Base-by-base conservation (phyloP, 2,113 vertebrate species). In the Falcunculus frontatus region DNA sequence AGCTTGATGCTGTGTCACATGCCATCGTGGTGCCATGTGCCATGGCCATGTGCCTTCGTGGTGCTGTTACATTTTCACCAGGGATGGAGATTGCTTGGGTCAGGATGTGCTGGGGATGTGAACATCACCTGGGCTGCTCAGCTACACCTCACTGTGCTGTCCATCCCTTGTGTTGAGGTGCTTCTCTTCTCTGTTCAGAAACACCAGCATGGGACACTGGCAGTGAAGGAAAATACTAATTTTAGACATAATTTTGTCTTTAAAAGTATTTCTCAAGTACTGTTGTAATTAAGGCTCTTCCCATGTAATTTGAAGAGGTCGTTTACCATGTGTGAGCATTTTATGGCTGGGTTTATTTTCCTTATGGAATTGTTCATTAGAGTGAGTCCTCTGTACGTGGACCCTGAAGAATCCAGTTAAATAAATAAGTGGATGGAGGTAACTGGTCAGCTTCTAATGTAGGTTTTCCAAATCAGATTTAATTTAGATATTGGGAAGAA, bases 21-120 rank as follows among this genome's bases (percentile, higher is more conserved):
- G 46, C 32, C 83, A n/a, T n/a, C n/a, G n/a, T n/a, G n/a, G n/a
- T n/a, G n/a, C n/a, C n/a, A n/a, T n/a, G n/a, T n/a, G n/a, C n/a
- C n/a, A n/a, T n/a, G n/a, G n/a, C n/a, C n/a, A n/a, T 74, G 16
- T 44, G 57, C 56, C 21, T 5, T 4, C 0, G 0, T 4, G 46
- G 8, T 22, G 41, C 56, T 56, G 77, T 7, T 8, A 6, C 5
- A 6, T 8, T 23, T 32, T 82, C 49, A 1, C 3, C 47, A 13
- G 65, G 42, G 29, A 2, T 9, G 46, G 67, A 10, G 55, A 5
- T 37, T 10, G 50, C 39, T 57, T 44, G 16, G 8, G 3, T 4
- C 9, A 6, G 32, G 35, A 5, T 13, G 50, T 32, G 69, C 32
- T 57, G 53, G 65, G 77, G 80, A 2, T 37, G 49, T 7, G 35